A percentile compares a stretch with the other conserved stretches of the same genome.
Conservation (phyloP, 2,888 invertebrate genomes). For the Pachliopta kotzebuea region DNA sequence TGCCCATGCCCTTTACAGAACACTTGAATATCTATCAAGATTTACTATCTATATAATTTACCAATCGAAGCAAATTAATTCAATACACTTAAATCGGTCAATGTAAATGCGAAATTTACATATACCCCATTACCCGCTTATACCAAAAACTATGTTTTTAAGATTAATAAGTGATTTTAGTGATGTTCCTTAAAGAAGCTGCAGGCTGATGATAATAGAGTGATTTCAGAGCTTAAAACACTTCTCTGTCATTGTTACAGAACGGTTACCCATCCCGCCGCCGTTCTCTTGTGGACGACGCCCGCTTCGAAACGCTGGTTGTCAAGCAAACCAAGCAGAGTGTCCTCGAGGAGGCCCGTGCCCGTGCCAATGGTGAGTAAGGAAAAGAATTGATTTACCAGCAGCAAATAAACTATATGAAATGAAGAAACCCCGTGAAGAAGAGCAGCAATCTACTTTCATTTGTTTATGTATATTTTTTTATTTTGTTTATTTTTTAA, state of each 20-base stretch:
- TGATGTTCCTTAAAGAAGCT: no score
- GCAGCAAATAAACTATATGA: background rate
- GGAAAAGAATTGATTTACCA: background rate
- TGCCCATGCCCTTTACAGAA: conserved; percentile 23
- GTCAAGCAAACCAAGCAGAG: conserved; percentile 97
- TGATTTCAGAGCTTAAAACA: no score
- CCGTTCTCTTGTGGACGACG: conserved; percentile 97
- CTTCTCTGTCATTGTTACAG: conserved; percentile 86
- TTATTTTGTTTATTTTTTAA: conserved; percentile 35
- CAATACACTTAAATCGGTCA: background rate
- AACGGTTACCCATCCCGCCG: conserved; percentile 98
- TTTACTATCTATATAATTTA: conserved; percentile 20
- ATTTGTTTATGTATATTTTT: conserved; percentile 32
- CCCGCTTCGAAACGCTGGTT: conserved; percentile 97
- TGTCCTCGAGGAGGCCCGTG: conserved; percentile 94
- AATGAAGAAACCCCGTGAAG: background rate
- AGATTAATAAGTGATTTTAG: no score
- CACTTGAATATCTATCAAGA: conserved; percentile 4
- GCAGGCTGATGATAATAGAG: no score
- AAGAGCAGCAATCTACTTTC: background rate
- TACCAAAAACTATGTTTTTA: no score
- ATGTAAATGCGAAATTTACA: background rate
- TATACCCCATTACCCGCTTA: no score
- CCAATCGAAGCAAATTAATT: conserved; percentile 7
- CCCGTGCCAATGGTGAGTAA: conserved; percentile 89